A percentile compares a stretch with the other conserved stretches of the same genome.
Evolutionary conservation across 2,888 invertebrate genomes (phyloP).

Genomic region (Anagyrus pseudococci): DNA sequence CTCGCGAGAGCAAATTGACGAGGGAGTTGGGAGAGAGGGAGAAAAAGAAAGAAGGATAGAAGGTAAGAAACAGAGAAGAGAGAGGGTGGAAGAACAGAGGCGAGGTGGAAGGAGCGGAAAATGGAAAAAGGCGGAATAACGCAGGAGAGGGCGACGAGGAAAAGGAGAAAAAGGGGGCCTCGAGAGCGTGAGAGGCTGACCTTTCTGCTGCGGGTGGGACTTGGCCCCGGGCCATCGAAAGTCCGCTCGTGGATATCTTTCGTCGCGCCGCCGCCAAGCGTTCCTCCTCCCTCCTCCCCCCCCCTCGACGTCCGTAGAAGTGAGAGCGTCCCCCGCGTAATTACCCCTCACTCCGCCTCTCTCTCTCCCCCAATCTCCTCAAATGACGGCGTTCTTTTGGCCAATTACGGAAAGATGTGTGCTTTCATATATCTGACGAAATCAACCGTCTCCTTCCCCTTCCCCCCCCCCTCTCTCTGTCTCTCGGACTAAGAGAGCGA

Average conservation of each 20-base stretch:
- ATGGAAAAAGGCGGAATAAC: too few species aligned
- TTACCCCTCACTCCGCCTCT: neutral
- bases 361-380: neutral
- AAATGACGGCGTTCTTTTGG: constrained; percentile 5
- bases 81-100: too few species aligned
- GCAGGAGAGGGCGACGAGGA: too few species aligned
- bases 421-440: neutral
- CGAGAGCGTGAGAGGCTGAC: constrained; percentile 33
- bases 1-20: too few species aligned
- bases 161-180: too few species aligned
- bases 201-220: constrained; percentile 21
- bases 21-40: too few species aligned
- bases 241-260: constrained; percentile 9
- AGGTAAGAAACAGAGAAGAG: too few species aligned
- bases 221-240: constrained; percentile 35
- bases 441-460: neutral
- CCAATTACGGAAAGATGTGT: constrained; percentile 6
- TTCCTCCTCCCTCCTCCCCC: neutral
- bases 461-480: neutral
- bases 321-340: constrained; percentile 13
- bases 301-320: neutral
- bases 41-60: too few species aligned
- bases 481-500: neutral
- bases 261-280: neutral
- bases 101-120: too few species aligned